Base-by-base conservation (phyloP, 2,797 vertebrate genomes). In the Pitangus sulphuratus region DNA sequence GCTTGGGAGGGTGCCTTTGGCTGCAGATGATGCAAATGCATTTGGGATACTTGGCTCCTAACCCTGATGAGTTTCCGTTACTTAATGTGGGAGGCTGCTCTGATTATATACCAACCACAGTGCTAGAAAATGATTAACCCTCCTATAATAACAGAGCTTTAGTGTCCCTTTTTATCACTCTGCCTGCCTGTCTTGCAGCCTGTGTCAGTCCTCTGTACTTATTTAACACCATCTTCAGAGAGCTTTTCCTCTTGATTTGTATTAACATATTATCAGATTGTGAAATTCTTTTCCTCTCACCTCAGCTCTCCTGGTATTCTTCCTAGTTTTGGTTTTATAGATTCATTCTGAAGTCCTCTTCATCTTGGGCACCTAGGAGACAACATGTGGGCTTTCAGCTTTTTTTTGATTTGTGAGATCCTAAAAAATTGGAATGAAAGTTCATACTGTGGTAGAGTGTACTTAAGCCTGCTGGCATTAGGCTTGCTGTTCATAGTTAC, bases 51-150 rank as follows among this genome's bases (percentile, higher is more conserved):
- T 50, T 74, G 31, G 78, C 44, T 89, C 39, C 66, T 51, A 61
- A 33, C 11, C 53, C n/a, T 2, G 2, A 68, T 1, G 0, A 1
- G 19, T 91, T 93, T 65, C 57, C 0, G 0, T 60, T 54, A 51
- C 31, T 65, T 84, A 25, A 56, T 33, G 37, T 37, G 70, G 74
- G 82, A 90, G 51, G 66, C 58, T 94, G 56, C 45, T 76, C 48
- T 35, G 57, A 70, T 65, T 93, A 66, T 44, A 70, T 51, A 56
- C 86, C 79, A 91, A 78, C 70, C 4, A 45, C 31, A 58, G 40
- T 21, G 76, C 17, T 87, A 24, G 81, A 82, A 89, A 94, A 95
- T 81, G 66, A 84, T 70, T 94, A 94, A 95, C 65, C 21, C 11
- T 78, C 70, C 53, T 64, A 9, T 90, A 80, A 54, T 40, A 77